These are phyloP conservation scores for Montipora foliosa DNA, from an alignment of 64 coral and sea anemone species.

Conservation along the genomic window DNA sequence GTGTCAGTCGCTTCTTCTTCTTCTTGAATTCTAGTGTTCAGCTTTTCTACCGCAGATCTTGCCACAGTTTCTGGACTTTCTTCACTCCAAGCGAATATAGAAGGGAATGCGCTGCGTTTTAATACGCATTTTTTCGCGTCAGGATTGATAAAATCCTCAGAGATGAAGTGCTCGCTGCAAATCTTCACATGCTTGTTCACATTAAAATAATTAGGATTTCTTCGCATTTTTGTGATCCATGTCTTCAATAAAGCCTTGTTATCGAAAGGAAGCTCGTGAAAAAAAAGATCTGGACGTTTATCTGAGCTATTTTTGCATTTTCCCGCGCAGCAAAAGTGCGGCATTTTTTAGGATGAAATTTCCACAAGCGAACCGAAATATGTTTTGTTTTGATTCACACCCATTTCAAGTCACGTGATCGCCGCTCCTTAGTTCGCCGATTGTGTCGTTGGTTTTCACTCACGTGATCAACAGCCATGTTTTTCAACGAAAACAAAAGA, in stretches of 20 bases:
- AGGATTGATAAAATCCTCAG: neutral
- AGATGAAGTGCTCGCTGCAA: no score
- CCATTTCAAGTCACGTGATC: conserved; percentile 40
- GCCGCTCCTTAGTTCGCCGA: neutral
- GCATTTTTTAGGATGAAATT: neutral
- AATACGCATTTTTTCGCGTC: no score
- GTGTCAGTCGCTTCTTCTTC: conserved; percentile 66
- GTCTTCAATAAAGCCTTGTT: neutral
- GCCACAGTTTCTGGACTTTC: neutral
- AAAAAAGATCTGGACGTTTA: no score
- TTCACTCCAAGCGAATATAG: neutral
- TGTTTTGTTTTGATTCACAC: conserved; percentile 4
- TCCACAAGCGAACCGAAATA: neutral
- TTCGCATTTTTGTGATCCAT: neutral
- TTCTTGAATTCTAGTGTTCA: neutral
- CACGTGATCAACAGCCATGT: no score
- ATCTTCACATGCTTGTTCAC: no score
- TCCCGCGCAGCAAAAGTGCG: conserved; percentile 3
- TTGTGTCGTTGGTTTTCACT: neutral
- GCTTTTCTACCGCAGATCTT: neutral
- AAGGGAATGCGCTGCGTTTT: no score
- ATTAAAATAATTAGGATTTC: no score
- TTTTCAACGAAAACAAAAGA: no score
- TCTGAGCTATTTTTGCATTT: neutral
- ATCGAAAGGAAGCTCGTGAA: neutral